Base-by-base conservation (phyloP, 2,113 vertebrate species). In the Xyliphius kryptos region DNA sequence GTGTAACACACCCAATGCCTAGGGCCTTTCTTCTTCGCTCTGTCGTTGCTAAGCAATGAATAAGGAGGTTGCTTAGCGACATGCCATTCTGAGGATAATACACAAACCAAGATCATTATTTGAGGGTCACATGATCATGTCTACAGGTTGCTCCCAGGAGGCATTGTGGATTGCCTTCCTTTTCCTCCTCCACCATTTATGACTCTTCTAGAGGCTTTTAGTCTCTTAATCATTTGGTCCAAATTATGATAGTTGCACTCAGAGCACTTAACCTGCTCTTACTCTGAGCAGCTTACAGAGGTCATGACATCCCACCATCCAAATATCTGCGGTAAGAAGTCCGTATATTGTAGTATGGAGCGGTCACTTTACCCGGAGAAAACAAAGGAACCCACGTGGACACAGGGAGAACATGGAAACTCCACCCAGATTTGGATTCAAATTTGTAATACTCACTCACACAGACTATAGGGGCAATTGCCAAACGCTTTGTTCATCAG, bases 11-110 rank as follows among this genome's bases (percentile, higher is more conserved):
- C 74, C 77, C 80, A 77, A 68, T 80, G 82, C 82, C 63, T 81
- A 62, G 38, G 57, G 20, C 4, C 67, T 66, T 57, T 63, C 73
- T 73, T 76, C 57, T 56, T 73, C 69, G 68, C 68, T 73, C 73
- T 72, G 51, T 62, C 52, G 81, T 82, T 83, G 80, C 81, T 83
- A 79, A 71, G 84, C 60, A 68, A 83, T 84, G 84, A 85, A 84
- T 78, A 68, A 70, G 17, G 14, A 59, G 61, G 83, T 85, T 85
- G 83, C 82, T 74, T 79, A 67, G 85, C 77, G 72, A 85, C 82
- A 52, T 43, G 54, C 69, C 9, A 59, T 77, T 75, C 76, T 60
- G 57, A 67, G 68, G 53, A 72, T 70, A 63, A 68, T 66, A 67
- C 62, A 66, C 68, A 75, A 67, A 61, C 43, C 69, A 16, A 74